Base-by-base conservation (phyloP, 1,140 invertebrate species). In the Halesus radiatus region DNA sequence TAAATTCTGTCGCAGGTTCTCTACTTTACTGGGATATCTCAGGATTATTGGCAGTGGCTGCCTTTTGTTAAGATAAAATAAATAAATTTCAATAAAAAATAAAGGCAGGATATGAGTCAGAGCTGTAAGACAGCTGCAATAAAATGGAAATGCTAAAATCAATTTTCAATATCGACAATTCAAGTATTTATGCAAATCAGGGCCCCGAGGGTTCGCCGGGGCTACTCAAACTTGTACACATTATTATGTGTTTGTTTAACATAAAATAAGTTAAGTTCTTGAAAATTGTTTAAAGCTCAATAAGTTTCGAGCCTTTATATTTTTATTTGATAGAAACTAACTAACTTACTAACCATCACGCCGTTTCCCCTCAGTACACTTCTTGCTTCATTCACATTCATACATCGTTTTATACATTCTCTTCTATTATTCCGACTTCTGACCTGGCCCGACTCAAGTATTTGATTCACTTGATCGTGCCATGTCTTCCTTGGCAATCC, bases 161-260 rank as follows among this genome's bases (percentile, higher is more conserved):
- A 81, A 81, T 81, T 81, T 81, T 81, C 76, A 81, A 79, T 79
- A 81, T 81, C 80, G 76, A 52, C 80, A 81, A 78, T 77, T 76
- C 79, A 70, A 77, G 72, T 58, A 26, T 76, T 81, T 79, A 81
- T 81, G 80, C 76, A 81, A 81, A 81, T 81, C 16, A n/a, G 15
- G 74, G 16, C 26, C 26, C 18, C 60, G 37, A 77, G 58, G 45
- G 37, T 7, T 13, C 16, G 18, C 6, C 52, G 29, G 54, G 52
- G 53, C 54, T 58, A 54, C 18, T 54, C 29, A 74, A 74, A 74
- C n/a, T 50, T 45, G 29, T 18, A 70, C 37, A 1, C 4, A 37
- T 70, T 70, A 60, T 22, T 45, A 45, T 64, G 10, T 64, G 16
- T 64, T 22, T 64, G 16, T 64, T 16, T n/a, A 16, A 26, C 62